Evolutionary conservation across 2,888 invertebrate species (phyloP), one percentile per base, ranked within the genome.

Genomic region (Meganola albula): DNA sequence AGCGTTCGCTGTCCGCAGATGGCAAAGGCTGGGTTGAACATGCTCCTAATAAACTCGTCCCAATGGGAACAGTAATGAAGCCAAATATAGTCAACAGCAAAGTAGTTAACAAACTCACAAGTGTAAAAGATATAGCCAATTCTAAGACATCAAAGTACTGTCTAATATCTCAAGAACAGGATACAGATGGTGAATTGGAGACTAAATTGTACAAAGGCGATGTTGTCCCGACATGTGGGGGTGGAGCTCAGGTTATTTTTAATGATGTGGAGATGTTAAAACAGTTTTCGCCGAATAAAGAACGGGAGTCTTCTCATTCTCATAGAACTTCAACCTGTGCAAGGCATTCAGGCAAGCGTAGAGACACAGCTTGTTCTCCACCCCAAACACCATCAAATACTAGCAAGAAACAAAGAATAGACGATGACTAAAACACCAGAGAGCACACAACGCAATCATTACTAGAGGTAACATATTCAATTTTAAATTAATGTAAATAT

Each of bases 191-290:
- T 0, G 97, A 97, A 62, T 80, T 99, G 2, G 96, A 97, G 73
- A 99, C 98, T 0, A 94, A 94, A 58, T 68, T 98, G 9, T 96
- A 94, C 66, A 99, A 97, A 90, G 98, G 94, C 8, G 96, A 98
- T 68, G 94, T 99, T 2, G 89, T 98, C 2, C 96, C 96, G 0
- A 99, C 99, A 0, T 92, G 93, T 35, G 94, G 96, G 1, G 99
- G 99, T 0, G 99, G 99, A 0, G 95, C 97, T 0, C 97, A 98
- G 63, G 94, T 99, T 0, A 92, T 98, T 12, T 97, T 99, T 67
- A 93, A 95, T 53, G 98, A 98, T 73, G 93, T 99, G 1, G 99
- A 99, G 71, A 91, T 92, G 63, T 70, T 98, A 5, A 92, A 91
- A 46, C 96, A 96, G 63, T 89, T 91, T 57, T 94, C 94, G 0